Evolutionary conservation across 2,113 vertebrate species (phyloP).

Genomic region (Festucalex cinctus): DNA sequence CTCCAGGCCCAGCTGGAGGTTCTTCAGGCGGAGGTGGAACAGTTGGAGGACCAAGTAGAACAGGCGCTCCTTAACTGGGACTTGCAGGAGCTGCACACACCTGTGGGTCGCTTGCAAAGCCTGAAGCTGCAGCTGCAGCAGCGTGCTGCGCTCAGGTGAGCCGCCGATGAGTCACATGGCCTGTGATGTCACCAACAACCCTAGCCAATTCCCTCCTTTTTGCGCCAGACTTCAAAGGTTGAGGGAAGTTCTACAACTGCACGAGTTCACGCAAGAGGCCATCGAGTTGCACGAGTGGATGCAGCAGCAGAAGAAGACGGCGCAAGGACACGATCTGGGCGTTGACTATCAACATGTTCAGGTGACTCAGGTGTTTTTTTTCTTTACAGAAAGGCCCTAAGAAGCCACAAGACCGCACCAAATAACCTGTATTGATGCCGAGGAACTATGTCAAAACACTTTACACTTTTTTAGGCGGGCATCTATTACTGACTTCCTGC

Average conservation of each 20-base stretch:
- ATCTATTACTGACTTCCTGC: not conserved
- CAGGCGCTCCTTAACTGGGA: constrained; percentile 52
- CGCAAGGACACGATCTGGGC: constrained; percentile 74
- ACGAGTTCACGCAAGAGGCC: constrained; percentile 79
- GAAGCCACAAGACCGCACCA: no score
- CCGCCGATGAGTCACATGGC: not conserved
- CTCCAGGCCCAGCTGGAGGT: constrained; percentile 64
- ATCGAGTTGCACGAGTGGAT: constrained; percentile 81
- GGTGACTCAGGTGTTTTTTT: constrained; percentile 51
- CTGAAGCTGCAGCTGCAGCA: constrained; percentile 72
- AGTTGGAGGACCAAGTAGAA: constrained; percentile 56
- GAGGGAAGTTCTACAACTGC: constrained; percentile 74
- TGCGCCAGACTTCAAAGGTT: constrained; percentile 62
- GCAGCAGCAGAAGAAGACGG: constrained; percentile 69
- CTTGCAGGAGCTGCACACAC: constrained; percentile 65
- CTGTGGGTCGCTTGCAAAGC: constrained; percentile 62
- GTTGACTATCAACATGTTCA: constrained; percentile 75
- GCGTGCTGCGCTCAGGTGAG: constrained; percentile 71
- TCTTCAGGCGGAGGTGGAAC: constrained; percentile 57
- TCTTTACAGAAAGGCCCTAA: not conserved
- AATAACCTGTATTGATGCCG: no score
- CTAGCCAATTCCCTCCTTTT: not conserved
- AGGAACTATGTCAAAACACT: no score
- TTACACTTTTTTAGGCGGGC: no score
- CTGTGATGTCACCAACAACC: not conserved